These are phyloP conservation scores for Stenchaetothrips biformis DNA, from an alignment of 2,888 invertebrate species.

Conservation along the genomic window DNA sequence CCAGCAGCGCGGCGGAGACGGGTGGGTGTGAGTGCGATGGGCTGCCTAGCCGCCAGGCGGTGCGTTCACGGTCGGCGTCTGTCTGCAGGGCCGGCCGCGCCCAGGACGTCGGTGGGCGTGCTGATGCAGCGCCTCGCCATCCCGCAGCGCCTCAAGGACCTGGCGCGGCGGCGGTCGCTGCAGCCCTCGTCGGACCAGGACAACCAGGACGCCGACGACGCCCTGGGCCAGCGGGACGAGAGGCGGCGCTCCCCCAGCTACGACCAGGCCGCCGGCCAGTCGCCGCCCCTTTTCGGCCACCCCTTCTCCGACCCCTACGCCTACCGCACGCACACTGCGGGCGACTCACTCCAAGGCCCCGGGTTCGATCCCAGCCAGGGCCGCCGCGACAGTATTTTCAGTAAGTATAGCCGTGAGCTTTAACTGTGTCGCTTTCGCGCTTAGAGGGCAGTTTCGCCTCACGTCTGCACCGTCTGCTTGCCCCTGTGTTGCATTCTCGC, in stretches of 20 bases:
- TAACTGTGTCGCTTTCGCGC: too few relatives aligned
- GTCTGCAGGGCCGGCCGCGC: background rate
- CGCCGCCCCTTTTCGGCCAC: background rate
- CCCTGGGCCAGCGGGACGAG: background rate
- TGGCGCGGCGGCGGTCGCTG: constrained; percentile 16
- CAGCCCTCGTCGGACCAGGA: background rate
- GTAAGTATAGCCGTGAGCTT: background rate
- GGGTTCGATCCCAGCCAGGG: background rate
- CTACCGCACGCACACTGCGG: background rate
- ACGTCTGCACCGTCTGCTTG: too few relatives aligned
- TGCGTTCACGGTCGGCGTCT: background rate
- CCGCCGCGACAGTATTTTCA: constrained; percentile 4
- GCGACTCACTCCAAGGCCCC: background rate
- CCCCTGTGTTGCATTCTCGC: background rate
- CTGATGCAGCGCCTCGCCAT: constrained; percentile 16
- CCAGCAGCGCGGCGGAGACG: background rate
- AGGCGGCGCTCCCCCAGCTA: constrained; percentile 12
- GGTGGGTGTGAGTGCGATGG: background rate
- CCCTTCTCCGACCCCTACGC: background rate
- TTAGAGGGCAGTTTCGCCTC: too few relatives aligned
- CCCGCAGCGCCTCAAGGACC: constrained; percentile 13
- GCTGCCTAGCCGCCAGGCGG: background rate
- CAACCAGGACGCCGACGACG: background rate
- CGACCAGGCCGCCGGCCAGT: background rate
- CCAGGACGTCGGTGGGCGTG: background rate